A percentile compares a stretch with the other conserved stretches of the same genome.
Evolutionary conservation across 2,888 invertebrate genomes (phyloP).

Genomic region (Caenorhabditis sp.): DNA sequence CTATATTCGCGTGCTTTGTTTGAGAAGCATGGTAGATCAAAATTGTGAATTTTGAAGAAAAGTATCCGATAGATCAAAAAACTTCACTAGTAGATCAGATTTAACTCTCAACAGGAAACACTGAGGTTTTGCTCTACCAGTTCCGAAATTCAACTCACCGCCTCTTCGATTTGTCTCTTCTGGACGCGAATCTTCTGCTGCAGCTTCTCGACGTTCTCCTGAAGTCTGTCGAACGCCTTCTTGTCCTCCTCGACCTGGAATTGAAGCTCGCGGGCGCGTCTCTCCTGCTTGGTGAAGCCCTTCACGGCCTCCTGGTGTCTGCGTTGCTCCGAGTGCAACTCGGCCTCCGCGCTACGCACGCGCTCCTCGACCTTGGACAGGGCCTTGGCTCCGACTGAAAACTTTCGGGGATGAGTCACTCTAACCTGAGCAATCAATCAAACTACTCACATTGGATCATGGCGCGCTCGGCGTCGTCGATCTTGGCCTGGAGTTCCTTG

Average conservation of each 20-base stretch:
- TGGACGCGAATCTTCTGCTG: slow-evolving; percentile 85
- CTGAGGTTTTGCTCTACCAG: not conserved
- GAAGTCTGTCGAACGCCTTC: slow-evolving; percentile 85
- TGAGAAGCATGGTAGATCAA: no score
- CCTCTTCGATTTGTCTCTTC: slow-evolving; percentile 86
- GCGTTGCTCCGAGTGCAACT: slow-evolving; percentile 97
- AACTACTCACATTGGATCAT: slow-evolving; percentile 91
- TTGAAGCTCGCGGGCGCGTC: slow-evolving; percentile 85
- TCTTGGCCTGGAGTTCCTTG: slow-evolving; percentile 97
- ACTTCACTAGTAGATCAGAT: no score
- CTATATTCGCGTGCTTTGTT: no score
- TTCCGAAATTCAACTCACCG: slow-evolving; percentile 83
- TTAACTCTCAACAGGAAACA: no score
- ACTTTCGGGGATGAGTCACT: not conserved
- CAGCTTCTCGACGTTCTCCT: slow-evolving; percentile 85
- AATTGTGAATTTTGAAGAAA: no score
- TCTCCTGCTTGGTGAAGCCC: slow-evolving; percentile 85
- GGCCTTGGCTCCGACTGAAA: slow-evolving; percentile 94
- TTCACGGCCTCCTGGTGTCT: slow-evolving; percentile 88
- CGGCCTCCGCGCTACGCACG: slow-evolving; percentile 91
- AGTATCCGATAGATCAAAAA: no score
- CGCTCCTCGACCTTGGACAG: slow-evolving; percentile 97
- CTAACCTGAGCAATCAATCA: not conserved
- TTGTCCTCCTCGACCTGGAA: slow-evolving; percentile 85
- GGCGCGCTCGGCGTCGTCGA: slow-evolving; percentile 91